A percentile compares a stretch with the other conserved stretches of the same genome.
These are phyloP conservation scores for Takifugu bimaculatus DNA, from an alignment of 2,113 vertebrate species.

Conservation along the genomic window DNA sequence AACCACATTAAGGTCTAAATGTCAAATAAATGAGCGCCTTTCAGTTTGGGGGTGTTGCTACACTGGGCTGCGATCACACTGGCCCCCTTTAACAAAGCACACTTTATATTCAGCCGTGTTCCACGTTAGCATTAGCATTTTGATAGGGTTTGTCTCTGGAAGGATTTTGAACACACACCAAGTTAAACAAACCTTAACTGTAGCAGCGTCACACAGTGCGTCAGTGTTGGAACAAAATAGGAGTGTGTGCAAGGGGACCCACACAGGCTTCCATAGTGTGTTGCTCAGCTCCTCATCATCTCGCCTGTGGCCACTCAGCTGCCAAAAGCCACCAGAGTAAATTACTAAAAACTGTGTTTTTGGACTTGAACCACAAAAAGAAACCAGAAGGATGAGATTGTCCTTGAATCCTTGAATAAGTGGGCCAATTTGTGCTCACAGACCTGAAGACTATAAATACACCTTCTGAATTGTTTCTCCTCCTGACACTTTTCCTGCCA, in stretches of 20 bases:
- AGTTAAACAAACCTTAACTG: background rate
- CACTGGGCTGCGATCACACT: conserved; percentile 2
- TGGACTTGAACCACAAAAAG: background rate
- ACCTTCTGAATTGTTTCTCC: background rate
- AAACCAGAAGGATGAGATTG: background rate
- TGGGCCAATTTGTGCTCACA: background rate
- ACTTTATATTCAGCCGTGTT: background rate
- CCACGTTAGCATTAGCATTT: background rate
- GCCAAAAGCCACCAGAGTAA: no score
- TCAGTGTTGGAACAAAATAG: background rate
- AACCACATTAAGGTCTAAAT: background rate
- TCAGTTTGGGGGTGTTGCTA: background rate
- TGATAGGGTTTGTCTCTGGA: background rate
- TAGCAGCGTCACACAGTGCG: background rate
- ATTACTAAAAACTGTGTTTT: no score
- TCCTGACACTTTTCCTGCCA: conserved; percentile 11
- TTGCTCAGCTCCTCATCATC: background rate
- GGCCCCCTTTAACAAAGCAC: background rate
- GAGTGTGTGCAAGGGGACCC: no score
- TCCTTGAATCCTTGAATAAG: no score
- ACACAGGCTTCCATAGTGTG: no score
- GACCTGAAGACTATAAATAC: background rate
- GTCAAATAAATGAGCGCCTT: conserved; percentile 14
- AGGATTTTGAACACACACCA: background rate
- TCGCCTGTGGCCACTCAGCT: no score